Conservation (phyloP, 2,113 vertebrate genomes). For the Noturus placidus region DNA sequence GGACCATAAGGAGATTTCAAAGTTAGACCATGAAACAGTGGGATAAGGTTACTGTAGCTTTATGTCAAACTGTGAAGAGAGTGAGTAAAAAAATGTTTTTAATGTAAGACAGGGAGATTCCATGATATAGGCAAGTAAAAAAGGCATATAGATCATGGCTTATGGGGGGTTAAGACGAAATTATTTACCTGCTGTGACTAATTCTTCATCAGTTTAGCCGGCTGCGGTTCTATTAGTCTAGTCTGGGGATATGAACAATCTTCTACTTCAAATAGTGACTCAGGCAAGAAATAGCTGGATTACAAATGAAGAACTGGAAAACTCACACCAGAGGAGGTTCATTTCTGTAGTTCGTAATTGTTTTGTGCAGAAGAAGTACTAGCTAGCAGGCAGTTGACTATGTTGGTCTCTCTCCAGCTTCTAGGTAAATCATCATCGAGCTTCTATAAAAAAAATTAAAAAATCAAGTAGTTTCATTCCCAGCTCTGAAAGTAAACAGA, state of each 20-base stretch:
- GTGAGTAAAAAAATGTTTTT: not conserved
- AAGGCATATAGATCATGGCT: no score
- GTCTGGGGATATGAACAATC: not conserved
- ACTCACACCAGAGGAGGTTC: not conserved
- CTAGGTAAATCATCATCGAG: not conserved
- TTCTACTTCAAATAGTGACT: not conserved
- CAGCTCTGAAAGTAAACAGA: not conserved
- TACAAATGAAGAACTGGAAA: conserved; percentile 1
- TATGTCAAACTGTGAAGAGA: not conserved
- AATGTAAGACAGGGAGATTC: not conserved
- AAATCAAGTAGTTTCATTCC: not conserved
- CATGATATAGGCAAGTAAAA: not conserved
- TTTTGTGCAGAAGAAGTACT: not conserved
- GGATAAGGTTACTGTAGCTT: not conserved
- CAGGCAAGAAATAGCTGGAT: not conserved
- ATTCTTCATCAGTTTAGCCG: not conserved
- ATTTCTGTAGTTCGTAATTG: not conserved
- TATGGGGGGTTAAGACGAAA: not conserved
- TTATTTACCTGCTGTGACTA: not conserved
- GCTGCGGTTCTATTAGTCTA: not conserved
- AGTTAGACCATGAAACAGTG: conserved; percentile 3
- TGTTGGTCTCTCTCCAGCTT: not conserved
- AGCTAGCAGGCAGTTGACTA: not conserved
- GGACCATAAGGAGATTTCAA: not conserved
- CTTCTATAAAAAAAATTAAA: not conserved